Base-by-base conservation (phyloP, 2,113 vertebrate species). In the Aldabrachelys gigantea region DNA sequence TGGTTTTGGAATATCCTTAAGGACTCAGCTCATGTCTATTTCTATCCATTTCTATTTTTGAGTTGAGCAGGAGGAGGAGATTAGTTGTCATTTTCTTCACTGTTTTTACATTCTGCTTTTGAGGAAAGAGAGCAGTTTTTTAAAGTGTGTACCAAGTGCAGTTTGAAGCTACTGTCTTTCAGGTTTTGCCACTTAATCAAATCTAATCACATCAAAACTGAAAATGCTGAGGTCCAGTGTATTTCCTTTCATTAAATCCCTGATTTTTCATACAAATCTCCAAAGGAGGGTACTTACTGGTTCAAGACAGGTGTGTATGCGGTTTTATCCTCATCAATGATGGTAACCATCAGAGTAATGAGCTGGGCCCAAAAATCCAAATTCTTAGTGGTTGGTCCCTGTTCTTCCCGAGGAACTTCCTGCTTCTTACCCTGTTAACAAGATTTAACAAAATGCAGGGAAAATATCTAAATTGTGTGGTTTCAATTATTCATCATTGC, bases 331-430 rank as follows among this genome's bases (percentile, higher is more conserved):
- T 99, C 99, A 93, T 99, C 99, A 92, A 99, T 99, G 80, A 99
- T 99, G 59, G 99, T 99, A 83, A 99, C 98, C 99, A 99, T 99
- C 86, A 99, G 96, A 88, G 99, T 99, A 96, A 99, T 99, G 94
- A 99, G 98, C 75, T 99, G 99, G 62, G 99, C 98, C 99, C 99
- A 99, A 96, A 99, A 99, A 95, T 99, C 99, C 98, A 99, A 97
- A 96, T 99, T 99, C 97, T 99, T 99, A 94, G 98, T 99, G 1
- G 98, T 99, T 5, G 99, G 99, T 49, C 99, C 99, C 94, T 99
- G 99, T 52, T 99, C 99, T 93, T 99, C 99, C 56, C 99, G 98
- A 95, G 99, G 98, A 95, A 98, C 89, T 54, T 99, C 99, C 96
- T 98, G 99, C 95, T 99, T 99, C 90, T 99, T 99, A 95, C 98